Percentiles rank a stretch among this genome's conserved stretches.
phyloP scores from a whole-genome alignment of 2,113 vertebrate genomes.

The Heteronetta atricapilla region DNA sequence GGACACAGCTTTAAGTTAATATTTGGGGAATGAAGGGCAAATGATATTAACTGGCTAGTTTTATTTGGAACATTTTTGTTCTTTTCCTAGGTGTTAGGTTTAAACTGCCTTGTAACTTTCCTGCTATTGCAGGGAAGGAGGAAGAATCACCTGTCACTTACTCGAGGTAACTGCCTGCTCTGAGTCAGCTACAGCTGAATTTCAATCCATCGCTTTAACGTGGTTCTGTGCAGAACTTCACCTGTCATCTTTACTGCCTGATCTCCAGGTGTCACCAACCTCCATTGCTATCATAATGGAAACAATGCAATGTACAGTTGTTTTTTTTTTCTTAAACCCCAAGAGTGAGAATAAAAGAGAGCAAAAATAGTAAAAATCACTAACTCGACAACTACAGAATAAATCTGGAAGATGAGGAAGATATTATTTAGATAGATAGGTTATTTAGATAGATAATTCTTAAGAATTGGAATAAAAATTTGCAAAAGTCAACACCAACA shows the following conservation, averaged over 20 bases:
- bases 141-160: not conserved
- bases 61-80: not conserved
- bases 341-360: not conserved
- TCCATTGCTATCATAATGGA: not conserved
- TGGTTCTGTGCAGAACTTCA: not conserved
- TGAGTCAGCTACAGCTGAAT: not conserved
- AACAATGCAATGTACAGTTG: not conserved
- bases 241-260: not conserved
- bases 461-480: not conserved
- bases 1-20: conserved; percentile 20
- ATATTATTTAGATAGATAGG: not conserved
- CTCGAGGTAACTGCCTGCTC: not conserved
- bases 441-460: not conserved
- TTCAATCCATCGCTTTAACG: not conserved
- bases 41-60: not conserved
- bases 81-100: not conserved
- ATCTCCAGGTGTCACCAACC: not conserved
- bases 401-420: not conserved
- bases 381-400: not conserved
- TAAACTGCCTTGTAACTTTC: not conserved
- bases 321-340: not conserved
- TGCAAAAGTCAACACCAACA: not conserved
- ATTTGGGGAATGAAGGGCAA: not conserved
- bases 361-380: not conserved
- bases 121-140: not conserved